Base-by-base conservation (phyloP, 2,797 vertebrate genomes). In the Ctenosaura bakeri region DNA sequence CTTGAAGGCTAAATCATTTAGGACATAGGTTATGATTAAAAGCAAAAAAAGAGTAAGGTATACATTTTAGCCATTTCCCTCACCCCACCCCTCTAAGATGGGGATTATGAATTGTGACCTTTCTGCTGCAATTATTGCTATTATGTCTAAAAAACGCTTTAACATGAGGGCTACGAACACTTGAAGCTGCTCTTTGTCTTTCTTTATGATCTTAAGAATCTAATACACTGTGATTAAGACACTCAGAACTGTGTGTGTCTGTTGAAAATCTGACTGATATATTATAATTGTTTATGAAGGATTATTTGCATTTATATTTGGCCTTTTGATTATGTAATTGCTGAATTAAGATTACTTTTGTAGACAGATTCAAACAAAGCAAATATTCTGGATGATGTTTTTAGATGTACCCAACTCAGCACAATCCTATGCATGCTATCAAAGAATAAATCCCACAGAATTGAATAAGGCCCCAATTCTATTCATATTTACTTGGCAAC, bases 1-100 rank as follows among this genome's bases (percentile, higher is more conserved):
- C 3, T 73, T 90, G 92, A 89, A 66, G 32, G 91, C 0, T 52
- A 93, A 93, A 92, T 92, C 12, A 35, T 94, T 90, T 93, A 89
- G 20, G 18, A 2, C 0, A 87, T 1, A 69, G 5, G 3, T n/a
- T 81, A 69, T 66, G 2, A 94, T n/a, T 0, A 14, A 88, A 91
- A n/a, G 9, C 9, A 88, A 50, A 91, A 94, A 62, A 22, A 62
- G 20, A 62, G 59, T 69, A 69, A 69, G 20, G 71, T 66, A 85
- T 92, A 85, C 35, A 74, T 90, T 93, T 89, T 26, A 89, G 6
- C 69, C 90, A 89, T 73, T 64, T 76, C 79, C 14, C 54, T 71
- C 92, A 89, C 2, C 69, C 93, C 8, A 26, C 90, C 76, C 85
- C 88, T 0, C 82, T 74, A 50, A 84, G 26, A 59, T 0, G 50